Conservation (phyloP, 2,113 vertebrate species). For the Phalacrocorax brasilianus region DNA sequence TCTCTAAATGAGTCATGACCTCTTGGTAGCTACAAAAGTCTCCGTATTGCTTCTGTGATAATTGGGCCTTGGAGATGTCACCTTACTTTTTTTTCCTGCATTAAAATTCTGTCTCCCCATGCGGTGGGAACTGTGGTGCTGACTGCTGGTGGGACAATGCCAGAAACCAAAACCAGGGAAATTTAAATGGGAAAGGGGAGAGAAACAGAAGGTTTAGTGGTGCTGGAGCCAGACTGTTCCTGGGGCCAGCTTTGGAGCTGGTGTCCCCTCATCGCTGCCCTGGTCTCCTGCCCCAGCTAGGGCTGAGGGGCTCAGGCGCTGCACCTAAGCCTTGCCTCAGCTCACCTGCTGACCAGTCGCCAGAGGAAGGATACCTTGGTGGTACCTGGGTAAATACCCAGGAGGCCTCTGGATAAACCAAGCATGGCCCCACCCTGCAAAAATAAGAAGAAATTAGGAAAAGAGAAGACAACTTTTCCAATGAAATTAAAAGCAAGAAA, state of each 20-base stretch:
- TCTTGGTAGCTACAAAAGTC: background rate
- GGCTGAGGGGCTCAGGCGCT: rapidly evolving
- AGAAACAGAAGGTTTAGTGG: background rate
- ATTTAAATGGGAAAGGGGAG: background rate
- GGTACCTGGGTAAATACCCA: background rate
- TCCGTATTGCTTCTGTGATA: background rate
- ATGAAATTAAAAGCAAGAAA: background rate
- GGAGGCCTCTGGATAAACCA: background rate
- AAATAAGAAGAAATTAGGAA: background rate
- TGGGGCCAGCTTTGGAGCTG: background rate
- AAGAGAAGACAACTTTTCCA: background rate
- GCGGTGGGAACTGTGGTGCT: rapidly evolving
- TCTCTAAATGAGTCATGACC: background rate
- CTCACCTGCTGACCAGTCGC: background rate
- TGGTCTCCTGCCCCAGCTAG: background rate
- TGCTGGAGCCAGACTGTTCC: background rate
- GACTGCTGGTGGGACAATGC: background rate
- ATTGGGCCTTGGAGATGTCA: rapidly evolving
- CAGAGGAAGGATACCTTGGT: background rate
- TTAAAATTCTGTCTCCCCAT: background rate
- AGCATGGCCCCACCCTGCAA: background rate
- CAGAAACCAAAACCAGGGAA: background rate
- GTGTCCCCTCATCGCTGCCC: background rate
- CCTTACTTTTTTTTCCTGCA: rapidly evolving
- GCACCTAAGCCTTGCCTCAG: background rate